Evolutionary conservation across 1,140 invertebrate species (phyloP).

Genomic region (Penaeus indicus): DNA sequence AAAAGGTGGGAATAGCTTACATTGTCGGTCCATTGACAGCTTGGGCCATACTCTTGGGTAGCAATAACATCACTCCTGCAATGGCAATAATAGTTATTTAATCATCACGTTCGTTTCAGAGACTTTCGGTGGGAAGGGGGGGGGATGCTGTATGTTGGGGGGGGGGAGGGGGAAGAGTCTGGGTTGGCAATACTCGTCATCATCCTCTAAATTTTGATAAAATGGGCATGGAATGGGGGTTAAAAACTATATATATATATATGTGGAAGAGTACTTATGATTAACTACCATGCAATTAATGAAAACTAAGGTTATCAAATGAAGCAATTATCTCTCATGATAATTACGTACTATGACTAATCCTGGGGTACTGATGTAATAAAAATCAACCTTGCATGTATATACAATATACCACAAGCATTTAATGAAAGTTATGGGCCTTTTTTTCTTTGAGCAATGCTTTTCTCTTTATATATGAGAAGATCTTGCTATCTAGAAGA

Average conservation of each 20-base stretch:
- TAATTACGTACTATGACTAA: slow-evolving; percentile 7
- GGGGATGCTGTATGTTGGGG: neutral
- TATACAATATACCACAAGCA: slow-evolving; percentile 20
- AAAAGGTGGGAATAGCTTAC: slow-evolving; percentile 33
- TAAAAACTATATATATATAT: no score
- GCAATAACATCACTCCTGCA: slow-evolving; percentile 61
- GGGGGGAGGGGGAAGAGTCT: neutral
- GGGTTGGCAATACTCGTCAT: no score
- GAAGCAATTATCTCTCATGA: neutral
- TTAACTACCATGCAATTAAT: no score
- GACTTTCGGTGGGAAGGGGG: neutral
- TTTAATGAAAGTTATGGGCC: neutral
- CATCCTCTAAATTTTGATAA: no score
- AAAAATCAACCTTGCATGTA: neutral
- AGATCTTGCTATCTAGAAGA: no score
- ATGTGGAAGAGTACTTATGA: no score
- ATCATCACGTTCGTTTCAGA: no score
- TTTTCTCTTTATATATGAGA: no score
- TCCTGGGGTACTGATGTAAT: neutral
- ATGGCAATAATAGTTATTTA: neutral
- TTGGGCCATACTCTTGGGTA: slow-evolving; percentile 59
- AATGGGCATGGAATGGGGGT: no score
- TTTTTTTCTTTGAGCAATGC: neutral
- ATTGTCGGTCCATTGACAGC: slow-evolving; percentile 63
- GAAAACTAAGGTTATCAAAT: no score